phyloP scores from a whole-genome alignment of 2,888 invertebrate species.

The Acleris sparsana region DNA sequence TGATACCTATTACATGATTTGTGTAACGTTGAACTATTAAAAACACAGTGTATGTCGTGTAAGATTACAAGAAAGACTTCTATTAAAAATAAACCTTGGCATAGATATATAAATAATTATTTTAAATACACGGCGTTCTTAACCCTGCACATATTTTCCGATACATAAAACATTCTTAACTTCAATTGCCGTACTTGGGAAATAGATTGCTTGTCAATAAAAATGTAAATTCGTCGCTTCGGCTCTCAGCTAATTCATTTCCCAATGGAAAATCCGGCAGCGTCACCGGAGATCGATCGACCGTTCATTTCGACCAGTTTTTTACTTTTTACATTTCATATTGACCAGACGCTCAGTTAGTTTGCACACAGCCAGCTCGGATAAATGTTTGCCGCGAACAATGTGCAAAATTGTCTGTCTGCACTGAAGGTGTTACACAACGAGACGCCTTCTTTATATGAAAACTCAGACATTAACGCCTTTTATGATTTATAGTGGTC shows the following conservation, averaged over 20 bases:
- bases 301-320: slow-evolving; percentile 72
- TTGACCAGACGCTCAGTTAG: slow-evolving; percentile 70
- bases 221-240: slow-evolving; percentile 81
- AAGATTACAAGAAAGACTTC: too few relatives aligned
- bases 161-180: slow-evolving; percentile 63
- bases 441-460: slow-evolving; percentile 63
- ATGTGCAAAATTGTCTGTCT: slow-evolving; percentile 49
- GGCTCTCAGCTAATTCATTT: slow-evolving; percentile 81
- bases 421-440: slow-evolving; percentile 42
- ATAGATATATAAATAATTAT: too few relatives aligned
- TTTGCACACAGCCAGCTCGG: slow-evolving; percentile 55
- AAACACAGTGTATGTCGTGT: too few relatives aligned
- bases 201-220: slow-evolving; percentile 83
- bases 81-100: too few relatives aligned
- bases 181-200: slow-evolving; percentile 72
- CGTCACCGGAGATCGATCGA: slow-evolving; percentile 81
- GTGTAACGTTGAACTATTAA: too few relatives aligned
- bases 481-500: slow-evolving; percentile 73
- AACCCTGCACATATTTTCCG: slow-evolving; percentile 50
- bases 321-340: slow-evolving; percentile 67
- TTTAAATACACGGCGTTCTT: slow-evolving; percentile 25
- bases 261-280: slow-evolving; percentile 80
- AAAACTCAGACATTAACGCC: slow-evolving; percentile 68
- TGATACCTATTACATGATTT: neutral
- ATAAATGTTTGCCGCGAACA: slow-evolving; percentile 53